Evolutionary conservation across 2,113 vertebrate genomes (phyloP).

Genomic region (Camarhynchus parvulus): DNA sequence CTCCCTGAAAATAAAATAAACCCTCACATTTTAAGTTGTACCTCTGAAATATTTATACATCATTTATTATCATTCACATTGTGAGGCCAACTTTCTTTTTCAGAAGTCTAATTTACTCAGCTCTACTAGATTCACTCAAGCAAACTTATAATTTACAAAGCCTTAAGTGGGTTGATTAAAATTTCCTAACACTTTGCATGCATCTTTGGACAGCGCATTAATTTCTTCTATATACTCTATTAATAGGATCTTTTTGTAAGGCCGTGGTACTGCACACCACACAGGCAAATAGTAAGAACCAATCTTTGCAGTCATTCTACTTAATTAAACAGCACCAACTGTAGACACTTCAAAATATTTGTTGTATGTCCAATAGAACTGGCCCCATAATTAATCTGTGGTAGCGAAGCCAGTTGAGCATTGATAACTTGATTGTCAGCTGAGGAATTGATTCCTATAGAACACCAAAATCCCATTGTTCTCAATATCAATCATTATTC

Average conservation of each 20-base stretch:
- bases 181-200: not conserved
- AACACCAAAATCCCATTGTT: not conserved
- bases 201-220: not conserved
- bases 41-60: not conserved
- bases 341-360: not conserved
- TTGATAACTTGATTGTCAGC: not conserved
- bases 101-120: not conserved
- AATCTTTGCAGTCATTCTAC: not conserved
- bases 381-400: not conserved
- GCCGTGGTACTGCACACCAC: not conserved
- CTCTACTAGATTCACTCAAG: not conserved
- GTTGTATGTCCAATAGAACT: not conserved
- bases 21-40: not conserved
- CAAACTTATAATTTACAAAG: not conserved
- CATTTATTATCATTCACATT: not conserved
- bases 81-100: not conserved
- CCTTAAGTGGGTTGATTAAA: not conserved
- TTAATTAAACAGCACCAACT: not conserved
- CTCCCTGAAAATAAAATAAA: not conserved
- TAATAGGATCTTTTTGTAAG: not conserved
- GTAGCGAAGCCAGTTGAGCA: not conserved
- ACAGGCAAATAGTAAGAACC: not conserved
- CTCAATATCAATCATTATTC: not conserved
- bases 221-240: not conserved
- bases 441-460: not conserved